phyloP scores from a whole-genome alignment of 2,113 vertebrate species.

The Amphilophus citrinellus region DNA sequence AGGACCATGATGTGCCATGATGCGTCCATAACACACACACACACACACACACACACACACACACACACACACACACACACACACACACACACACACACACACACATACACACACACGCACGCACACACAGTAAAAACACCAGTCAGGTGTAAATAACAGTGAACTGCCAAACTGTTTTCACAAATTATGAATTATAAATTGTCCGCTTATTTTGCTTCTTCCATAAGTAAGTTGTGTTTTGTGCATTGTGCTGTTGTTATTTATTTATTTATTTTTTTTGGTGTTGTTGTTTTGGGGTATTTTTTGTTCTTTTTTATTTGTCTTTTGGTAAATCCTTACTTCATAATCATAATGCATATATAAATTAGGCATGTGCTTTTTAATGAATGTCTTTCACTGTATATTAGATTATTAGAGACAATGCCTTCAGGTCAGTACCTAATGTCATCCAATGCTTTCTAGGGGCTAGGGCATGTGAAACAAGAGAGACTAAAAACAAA shows the following conservation, averaged over 20 bases:
- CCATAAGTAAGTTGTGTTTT: neutral
- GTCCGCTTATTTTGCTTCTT: neutral
- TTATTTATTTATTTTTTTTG: neutral
- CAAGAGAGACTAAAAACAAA: neutral
- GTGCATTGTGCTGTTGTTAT: neutral
- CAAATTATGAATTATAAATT: no score
- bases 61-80: no score
- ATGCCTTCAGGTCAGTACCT: constrained; percentile 18
- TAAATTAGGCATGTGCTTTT: constrained; percentile 32
- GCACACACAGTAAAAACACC: no score
- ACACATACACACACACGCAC: no score
- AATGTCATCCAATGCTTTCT: neutral
- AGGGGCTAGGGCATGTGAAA: constrained; percentile 7
- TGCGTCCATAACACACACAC: neutral
- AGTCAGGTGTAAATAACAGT: neutral
- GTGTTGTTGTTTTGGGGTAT: neutral
- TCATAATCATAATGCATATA: constrained; percentile 47
- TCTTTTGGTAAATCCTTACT: neutral
- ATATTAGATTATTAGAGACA: constrained; percentile 28
- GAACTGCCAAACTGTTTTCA: neutral
- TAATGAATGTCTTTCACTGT: constrained; percentile 30
- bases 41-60: no score
- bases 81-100: no score
- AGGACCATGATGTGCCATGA: no score
- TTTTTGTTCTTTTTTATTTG: no score